phyloP scores from a whole-genome alignment of 1,140 invertebrate species.

The Drosophila chauvacae region DNA sequence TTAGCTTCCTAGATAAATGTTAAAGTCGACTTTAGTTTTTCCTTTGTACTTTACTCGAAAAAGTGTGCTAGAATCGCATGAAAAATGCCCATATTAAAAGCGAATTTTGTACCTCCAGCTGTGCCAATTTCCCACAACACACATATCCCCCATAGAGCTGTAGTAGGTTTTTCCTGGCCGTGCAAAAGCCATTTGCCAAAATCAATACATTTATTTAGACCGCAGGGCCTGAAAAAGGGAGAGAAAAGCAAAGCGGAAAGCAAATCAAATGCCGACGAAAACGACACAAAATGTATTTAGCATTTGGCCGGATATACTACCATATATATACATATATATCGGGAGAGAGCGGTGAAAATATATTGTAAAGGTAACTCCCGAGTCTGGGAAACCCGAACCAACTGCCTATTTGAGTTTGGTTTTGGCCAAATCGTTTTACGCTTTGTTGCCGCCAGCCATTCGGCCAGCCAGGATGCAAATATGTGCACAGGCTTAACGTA shows the following conservation, averaged over 20 bases:
- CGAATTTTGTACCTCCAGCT: constrained; percentile 31
- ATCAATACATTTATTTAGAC: constrained; percentile 81
- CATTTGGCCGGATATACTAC: constrained; percentile 22
- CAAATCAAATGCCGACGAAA: constrained; percentile 45
- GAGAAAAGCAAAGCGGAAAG: constrained; percentile 31
- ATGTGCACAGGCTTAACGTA: constrained; percentile 67
- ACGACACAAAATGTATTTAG: constrained; percentile 67
- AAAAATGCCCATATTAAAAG: constrained; percentile 20
- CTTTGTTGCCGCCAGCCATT: constrained; percentile 53
- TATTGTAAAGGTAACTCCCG: constrained; percentile 56
- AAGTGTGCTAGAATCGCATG: not conserved
- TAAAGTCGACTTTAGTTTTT: accelerated
- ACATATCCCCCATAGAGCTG: constrained; percentile 2
- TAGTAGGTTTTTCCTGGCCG: constrained; percentile 16
- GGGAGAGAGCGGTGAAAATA: constrained; percentile 16
- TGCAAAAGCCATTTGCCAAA: constrained; percentile 77
- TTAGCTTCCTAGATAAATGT: not conserved
- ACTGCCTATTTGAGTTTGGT: constrained; percentile 56
- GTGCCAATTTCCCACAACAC: constrained; percentile 33
- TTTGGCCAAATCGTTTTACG: constrained; percentile 64
- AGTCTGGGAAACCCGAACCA: not conserved
- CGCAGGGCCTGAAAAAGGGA: constrained; percentile 40
- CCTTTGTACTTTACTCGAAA: not conserved
- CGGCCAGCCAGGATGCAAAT: constrained; percentile 54
- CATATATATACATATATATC: constrained; percentile 2